phyloP scores from a whole-genome alignment of 2,888 invertebrate species.

The Temnothorax unifasciatus region DNA sequence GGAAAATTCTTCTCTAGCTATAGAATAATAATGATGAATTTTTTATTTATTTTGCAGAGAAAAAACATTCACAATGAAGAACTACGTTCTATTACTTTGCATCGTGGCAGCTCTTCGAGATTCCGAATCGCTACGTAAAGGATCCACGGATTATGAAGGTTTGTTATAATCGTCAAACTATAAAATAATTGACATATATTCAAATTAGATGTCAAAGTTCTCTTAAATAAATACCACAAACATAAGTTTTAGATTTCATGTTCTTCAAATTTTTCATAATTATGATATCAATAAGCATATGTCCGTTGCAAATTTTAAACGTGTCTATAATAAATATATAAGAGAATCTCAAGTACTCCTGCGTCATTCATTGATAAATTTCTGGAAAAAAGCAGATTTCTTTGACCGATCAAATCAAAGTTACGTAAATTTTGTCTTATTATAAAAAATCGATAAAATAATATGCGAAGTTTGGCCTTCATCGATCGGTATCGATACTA shows the following conservation, averaged over 20 bases:
- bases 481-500: background rate
- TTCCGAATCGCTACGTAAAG: constrained; percentile 66
- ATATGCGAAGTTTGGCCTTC: background rate
- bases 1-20: background rate
- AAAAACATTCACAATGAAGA: constrained; percentile 59
- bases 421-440: constrained; percentile 11
- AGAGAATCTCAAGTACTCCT: background rate
- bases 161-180: constrained; percentile 24
- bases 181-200: constrained; percentile 3
- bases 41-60: constrained; percentile 47
- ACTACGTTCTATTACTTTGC: constrained; percentile 61
- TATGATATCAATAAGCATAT: background rate
- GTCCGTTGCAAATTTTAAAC: background rate
- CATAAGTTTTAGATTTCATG: background rate
- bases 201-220: background rate
- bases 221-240: background rate
- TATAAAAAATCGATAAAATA: constrained; percentile 11
- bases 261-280: background rate
- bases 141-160: constrained; percentile 79
- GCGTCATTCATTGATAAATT: background rate
- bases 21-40: constrained; percentile 15
- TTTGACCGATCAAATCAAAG: background rate
- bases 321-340: background rate
- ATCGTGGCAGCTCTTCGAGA: constrained; percentile 57
- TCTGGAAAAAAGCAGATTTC: background rate